phyloP scores from a whole-genome alignment of 2,113 vertebrate species.

The Isurus oxyrinchus region DNA sequence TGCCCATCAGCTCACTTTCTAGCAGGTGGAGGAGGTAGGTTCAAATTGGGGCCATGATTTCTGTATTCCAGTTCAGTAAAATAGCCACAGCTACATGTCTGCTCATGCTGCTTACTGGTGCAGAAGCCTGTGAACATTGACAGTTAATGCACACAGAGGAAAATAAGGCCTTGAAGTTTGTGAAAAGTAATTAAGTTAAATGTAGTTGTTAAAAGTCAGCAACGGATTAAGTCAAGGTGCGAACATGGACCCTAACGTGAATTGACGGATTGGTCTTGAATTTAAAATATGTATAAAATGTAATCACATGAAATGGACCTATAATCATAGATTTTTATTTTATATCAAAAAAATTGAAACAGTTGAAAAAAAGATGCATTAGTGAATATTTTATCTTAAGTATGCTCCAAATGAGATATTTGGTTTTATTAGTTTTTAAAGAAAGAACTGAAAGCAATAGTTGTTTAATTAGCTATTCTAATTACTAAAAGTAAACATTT shows the following conservation, averaged over 20 bases:
- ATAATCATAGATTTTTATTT: neutral
- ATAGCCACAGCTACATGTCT: neutral
- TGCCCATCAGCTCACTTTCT: neutral
- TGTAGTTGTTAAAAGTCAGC: neutral
- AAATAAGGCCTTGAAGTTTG: neutral
- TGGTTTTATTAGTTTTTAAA: conserved; percentile 8
- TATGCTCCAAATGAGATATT: conserved; percentile 12
- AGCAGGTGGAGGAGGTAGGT: neutral
- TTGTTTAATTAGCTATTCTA: conserved; percentile 29
- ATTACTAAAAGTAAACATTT: conserved; percentile 25
- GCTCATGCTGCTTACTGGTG: neutral
- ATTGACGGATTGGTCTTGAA: neutral
- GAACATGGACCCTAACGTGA: neutral
- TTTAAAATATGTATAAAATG: neutral
- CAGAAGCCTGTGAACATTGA: neutral
- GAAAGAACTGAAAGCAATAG: conserved; percentile 19
- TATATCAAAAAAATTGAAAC: neutral
- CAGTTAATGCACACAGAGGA: neutral
- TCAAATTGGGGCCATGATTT: neutral
- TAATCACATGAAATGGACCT: neutral
- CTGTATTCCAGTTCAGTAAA: neutral
- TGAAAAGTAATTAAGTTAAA: neutral
- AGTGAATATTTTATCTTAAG: neutral
- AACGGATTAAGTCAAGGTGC: neutral
- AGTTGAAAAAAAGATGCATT: neutral